Evolutionary conservation across 2,888 invertebrate species (phyloP), one percentile per base, ranked within the genome.

Genomic region (Caenorhabditis panamensis): DNA sequence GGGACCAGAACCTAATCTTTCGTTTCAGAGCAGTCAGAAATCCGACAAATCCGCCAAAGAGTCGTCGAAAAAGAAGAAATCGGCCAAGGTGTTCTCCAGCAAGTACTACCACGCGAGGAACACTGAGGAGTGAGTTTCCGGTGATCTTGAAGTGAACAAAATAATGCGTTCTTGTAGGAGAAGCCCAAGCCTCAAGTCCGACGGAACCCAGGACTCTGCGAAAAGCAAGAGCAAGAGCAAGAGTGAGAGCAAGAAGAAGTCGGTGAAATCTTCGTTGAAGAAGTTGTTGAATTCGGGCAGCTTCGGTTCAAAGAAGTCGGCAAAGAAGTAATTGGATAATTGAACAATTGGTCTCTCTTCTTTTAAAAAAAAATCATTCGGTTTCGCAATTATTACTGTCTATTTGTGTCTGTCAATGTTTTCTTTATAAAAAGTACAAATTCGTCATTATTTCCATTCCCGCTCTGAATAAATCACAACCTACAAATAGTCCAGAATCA

Each of bases 211-310:
- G 9, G 24, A 20, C n/a, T 73, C 73, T 13, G 64, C 49, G 2
- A 66, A 73, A 22, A 64, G 63, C 24, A 63, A 75, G 36, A 67
- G 72, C 20, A 61, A 69, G 22, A 69, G 69, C 18, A 61, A 72
- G 31, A 69, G 71, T 37, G 59, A 73, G 49, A 56, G 64, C 8
- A 58, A 64, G 37, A 64, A 58, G 37, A 64, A 56, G 47, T 49
- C 63, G 26, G 28, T 31, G 31, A 72, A 64, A 20, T 72, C 56
- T 8, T 13, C 28, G 56, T n/a, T 63, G n/a, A 51, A 64, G 22
- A 73, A 53, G 73, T 75, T 36, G 4, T 4, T 37, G 22, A 11
- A 22, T 51, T 20, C 18, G 2, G 51, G 13, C 51, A 51, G 51
- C 51, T n/a, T n/a, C n/a, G 31, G 31, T 31, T 16, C 28, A 31